Evolutionary conservation across 2,797 vertebrate species (phyloP).

Genomic region (Mormyrus proboscirostris): DNA sequence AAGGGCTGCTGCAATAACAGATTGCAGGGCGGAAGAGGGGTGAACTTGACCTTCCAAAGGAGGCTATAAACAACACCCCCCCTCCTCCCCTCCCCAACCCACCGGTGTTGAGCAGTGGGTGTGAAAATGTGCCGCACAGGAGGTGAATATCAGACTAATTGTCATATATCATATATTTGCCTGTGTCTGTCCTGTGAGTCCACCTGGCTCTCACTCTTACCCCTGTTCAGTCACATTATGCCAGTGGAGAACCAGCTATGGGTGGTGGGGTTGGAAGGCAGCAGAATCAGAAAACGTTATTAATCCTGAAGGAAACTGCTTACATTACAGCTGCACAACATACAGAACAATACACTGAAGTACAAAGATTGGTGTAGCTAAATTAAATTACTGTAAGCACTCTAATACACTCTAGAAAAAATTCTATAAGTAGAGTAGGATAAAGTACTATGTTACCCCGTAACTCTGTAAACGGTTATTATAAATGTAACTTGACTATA

Average conservation of each 20-base stretch:
- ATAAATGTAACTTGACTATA: too few relatives aligned
- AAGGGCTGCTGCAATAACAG: conserved; percentile 24
- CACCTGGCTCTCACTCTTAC: background rate
- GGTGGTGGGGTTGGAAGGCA: background rate
- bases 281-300: too few relatives aligned
- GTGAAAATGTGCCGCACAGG: background rate
- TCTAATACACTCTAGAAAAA: too few relatives aligned
- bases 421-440: too few relatives aligned
- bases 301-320: too few relatives aligned
- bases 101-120: background rate
- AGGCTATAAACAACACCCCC: conserved; percentile 16
- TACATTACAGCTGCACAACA: too few relatives aligned
- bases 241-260: background rate
- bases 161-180: background rate
- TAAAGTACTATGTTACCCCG: too few relatives aligned
- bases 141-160: background rate
- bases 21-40: conserved; percentile 32
- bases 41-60: conserved; percentile 39
- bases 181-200: background rate
- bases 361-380: too few relatives aligned
- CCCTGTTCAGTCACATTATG: background rate
- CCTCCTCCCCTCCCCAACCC: background rate
- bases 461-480: too few relatives aligned
- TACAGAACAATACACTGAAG: too few relatives aligned
- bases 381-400: too few relatives aligned